Conservation (phyloP, 2,113 vertebrate genomes). For the Callipepla californica region DNA sequence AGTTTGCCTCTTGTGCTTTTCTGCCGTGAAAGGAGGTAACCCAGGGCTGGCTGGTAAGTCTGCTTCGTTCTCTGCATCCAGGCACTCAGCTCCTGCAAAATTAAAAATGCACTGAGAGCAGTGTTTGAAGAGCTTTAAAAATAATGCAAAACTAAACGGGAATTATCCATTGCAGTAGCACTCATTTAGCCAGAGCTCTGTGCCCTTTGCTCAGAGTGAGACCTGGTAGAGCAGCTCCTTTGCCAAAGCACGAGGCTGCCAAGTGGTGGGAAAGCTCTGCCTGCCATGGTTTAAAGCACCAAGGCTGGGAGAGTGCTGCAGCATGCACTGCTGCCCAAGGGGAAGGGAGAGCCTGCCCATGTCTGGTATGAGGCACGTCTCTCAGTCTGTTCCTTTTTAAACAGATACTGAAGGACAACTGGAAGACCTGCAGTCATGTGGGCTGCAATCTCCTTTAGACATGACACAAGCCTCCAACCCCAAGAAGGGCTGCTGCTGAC, state of each 20-base stretch:
- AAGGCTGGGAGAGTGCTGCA: background rate
- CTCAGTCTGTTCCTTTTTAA: background rate
- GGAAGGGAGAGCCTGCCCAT: background rate
- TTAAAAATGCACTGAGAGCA: background rate
- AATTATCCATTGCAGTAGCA: background rate
- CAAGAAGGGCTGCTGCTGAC: background rate
- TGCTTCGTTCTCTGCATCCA: background rate
- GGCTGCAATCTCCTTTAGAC: background rate
- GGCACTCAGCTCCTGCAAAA: background rate
- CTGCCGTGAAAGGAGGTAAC: background rate
- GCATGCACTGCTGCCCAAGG: rapidly evolving
- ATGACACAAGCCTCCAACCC: background rate
- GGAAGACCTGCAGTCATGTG: background rate
- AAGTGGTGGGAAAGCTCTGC: background rate
- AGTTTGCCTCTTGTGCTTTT: background rate
- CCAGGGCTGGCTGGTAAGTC: background rate
- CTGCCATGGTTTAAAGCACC: background rate
- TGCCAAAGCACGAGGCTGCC: background rate
- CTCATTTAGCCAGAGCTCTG: background rate
- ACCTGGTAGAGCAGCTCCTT: background rate
- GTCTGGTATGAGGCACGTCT: background rate
- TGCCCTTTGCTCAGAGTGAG: background rate
- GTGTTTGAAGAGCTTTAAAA: background rate
- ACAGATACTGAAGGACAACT: background rate
- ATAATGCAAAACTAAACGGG: background rate